A percentile compares a stretch with the other conserved stretches of the same genome.
phyloP scores from a whole-genome alignment of 2,888 invertebrate genomes.

The Melitaea athalia region DNA sequence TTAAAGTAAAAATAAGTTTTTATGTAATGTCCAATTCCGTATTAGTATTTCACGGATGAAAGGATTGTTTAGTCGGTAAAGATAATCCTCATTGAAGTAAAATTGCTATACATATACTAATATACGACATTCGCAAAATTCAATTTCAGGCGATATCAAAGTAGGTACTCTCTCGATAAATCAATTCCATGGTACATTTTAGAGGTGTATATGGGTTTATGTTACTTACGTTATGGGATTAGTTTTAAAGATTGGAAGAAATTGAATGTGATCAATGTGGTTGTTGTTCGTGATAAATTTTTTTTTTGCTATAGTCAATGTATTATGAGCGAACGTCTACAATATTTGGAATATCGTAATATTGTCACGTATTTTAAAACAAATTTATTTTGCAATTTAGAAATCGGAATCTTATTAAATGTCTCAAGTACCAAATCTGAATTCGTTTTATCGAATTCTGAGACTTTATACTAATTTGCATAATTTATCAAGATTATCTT shows the following conservation, averaged over 20 bases:
- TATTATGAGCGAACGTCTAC: neutral
- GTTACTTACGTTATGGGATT: neutral
- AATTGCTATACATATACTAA: neutral
- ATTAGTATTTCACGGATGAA: neutral
- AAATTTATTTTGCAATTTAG: neutral
- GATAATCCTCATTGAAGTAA: neutral
- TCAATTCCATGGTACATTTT: slow-evolving; percentile 5
- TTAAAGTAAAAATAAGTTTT: too few relatives aligned
- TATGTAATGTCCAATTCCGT: neutral
- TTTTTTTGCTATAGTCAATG: neutral
- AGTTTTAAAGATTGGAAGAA: slow-evolving; percentile 6
- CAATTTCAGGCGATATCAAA: neutral
- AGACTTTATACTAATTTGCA: neutral
- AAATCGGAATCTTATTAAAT: neutral
- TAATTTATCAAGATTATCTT: neutral
- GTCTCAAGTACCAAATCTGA: neutral
- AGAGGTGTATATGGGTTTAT: slow-evolving; percentile 11
- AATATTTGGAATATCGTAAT: neutral
- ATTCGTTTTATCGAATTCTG: neutral
- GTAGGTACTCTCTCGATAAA: neutral
- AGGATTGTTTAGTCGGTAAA: neutral
- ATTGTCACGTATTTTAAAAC: neutral
- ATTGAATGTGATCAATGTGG: slow-evolving; percentile 10
- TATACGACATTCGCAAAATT: neutral
- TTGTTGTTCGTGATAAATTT: slow-evolving; percentile 7